Evolutionary conservation across 1,140 invertebrate genomes (phyloP), one percentile per base, ranked within the genome.

Genomic region (Chironomus striatipennis): DNA sequence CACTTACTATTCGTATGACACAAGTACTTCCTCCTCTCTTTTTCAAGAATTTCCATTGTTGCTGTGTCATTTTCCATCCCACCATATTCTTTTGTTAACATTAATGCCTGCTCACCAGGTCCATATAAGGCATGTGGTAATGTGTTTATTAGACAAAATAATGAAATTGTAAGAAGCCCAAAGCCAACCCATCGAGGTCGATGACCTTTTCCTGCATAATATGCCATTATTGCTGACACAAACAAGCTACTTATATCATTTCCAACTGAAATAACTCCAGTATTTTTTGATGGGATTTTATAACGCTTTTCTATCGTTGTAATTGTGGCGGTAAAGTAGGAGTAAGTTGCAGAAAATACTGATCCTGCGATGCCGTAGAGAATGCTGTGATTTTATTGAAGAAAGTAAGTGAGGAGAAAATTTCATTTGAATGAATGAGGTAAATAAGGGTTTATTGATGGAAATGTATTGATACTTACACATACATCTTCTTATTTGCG

Each of bases 241-340:
- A 88, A 81, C 74, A 89, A 79, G 79, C 85, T 86, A 65, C 85
- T 87, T 75, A 88, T 84, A 78, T 88, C 90, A 79, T 91, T 91
- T 12, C 89, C 90, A 73, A 91, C 88, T 17, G 88, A 88, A 76
- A 92, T 91, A 73, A 92, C 85, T 65, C 89, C 91, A 74, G 90
- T 90, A 43, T 89, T 90, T 80, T 88, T 87, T 8, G 89, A 91
- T 0, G 90, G 89, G 78, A 93, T 92, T 78, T 90, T 91, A 79
- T 91, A 94, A 76, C 91, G 85, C 78, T 93, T 93, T 79, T 94
- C 91, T 34, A 93, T 84, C 0, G 91, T 94, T 42, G 91, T 91
- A 65, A 93, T 88, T 7, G 90, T 91, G 9, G 90, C 90, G 78
- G 90, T 90, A 75, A 90, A 90, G 79, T 93, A 93, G 1, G 90